Conservation (phyloP, 2,113 vertebrate species). For the Caracal caracal region DNA sequence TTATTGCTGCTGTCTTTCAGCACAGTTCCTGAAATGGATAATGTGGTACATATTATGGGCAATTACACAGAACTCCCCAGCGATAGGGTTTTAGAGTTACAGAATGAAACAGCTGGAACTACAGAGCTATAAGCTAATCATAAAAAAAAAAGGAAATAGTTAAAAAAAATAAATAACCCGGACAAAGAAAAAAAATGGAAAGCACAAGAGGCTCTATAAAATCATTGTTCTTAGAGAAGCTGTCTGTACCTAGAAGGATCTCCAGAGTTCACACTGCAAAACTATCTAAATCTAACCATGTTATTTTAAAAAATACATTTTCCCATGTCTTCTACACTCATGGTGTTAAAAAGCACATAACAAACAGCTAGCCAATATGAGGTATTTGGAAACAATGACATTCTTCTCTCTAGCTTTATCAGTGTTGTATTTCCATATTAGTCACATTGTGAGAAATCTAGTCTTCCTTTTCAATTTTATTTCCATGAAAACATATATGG, state of each 20-base stretch:
- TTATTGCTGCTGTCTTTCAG: constrained; percentile 93
- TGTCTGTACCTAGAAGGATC: constrained; percentile 65
- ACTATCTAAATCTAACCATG: constrained; percentile 36
- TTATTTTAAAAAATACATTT: neutral
- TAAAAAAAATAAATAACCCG: constrained; percentile 69
- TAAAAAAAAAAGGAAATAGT: constrained; percentile 85
- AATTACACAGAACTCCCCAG: constrained; percentile 94
- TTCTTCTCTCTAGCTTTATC: neutral
- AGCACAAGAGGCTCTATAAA: constrained; percentile 45
- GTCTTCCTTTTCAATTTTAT: constrained; percentile 4
- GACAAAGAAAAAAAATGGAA: constrained; percentile 72
- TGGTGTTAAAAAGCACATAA: neutral
- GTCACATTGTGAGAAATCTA: neutral
- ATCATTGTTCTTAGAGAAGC: constrained; percentile 27
- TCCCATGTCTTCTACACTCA: constrained; percentile 7
- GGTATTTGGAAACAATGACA: constrained; percentile 41
- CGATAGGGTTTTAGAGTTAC: constrained; percentile 89
- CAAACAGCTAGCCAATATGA: constrained; percentile 65
- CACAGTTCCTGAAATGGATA: constrained; percentile 93
- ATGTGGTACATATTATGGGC: constrained; percentile 94
- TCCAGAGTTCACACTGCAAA: constrained; percentile 59
- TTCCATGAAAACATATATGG: constrained; percentile 3
- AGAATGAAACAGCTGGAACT: constrained; percentile 93
- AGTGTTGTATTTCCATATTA: constrained; percentile 13
- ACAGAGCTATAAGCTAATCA: constrained; percentile 86